These are phyloP conservation scores for Protophormia terraenovae DNA, from an alignment of 2,888 invertebrate genomes.

Conservation along the genomic window DNA sequence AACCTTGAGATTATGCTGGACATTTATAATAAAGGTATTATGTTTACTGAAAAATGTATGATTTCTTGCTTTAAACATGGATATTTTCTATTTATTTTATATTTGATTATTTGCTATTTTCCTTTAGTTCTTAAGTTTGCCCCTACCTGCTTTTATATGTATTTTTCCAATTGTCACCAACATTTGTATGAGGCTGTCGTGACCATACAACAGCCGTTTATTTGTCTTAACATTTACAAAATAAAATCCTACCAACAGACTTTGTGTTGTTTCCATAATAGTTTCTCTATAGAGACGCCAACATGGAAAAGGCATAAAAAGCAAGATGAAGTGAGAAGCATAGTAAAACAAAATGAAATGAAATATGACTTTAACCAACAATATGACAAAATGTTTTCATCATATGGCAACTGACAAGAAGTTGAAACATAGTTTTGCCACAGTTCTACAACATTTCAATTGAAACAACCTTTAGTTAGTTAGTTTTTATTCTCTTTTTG, in stretches of 20 bases:
- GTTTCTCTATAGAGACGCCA: not conserved
- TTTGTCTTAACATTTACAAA: conserved; percentile 31
- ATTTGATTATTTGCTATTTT: not conserved
- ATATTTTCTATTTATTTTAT: not conserved
- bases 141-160: not conserved
- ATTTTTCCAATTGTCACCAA: conserved; percentile 49
- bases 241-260: not conserved
- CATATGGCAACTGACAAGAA: conserved; percentile 59
- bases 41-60: not conserved
- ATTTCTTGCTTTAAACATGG: not conserved
- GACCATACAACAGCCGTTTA: conserved; percentile 46
- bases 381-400: conserved; percentile 63
- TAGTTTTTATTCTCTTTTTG: conserved; percentile 1
- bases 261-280: not conserved
- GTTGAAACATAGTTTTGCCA: conserved; percentile 23
- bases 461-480: not conserved
- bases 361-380: conserved; percentile 59
- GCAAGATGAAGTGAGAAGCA: not conserved
- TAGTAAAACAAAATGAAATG: conserved; percentile 22
- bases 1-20: not conserved
- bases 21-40: not conserved
- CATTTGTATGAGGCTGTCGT: conserved; percentile 53
- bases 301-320: not conserved
- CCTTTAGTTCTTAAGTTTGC: not conserved
- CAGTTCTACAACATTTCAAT: not conserved